phyloP scores from a whole-genome alignment of 2,888 invertebrate species.

The Carcina quercana region DNA sequence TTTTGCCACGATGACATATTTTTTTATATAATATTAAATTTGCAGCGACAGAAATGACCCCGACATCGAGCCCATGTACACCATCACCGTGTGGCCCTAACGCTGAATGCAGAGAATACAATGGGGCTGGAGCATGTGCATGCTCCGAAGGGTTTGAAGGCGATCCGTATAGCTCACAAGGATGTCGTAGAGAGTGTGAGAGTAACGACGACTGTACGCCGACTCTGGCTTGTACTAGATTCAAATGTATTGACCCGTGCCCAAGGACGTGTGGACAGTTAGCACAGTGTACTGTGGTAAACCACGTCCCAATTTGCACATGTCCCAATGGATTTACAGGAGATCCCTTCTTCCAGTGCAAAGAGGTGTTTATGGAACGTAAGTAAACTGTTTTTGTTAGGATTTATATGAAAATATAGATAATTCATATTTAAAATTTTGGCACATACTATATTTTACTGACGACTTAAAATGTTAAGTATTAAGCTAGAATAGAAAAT shows the following conservation, averaged over 20 bases:
- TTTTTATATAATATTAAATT: slow-evolving; percentile 18
- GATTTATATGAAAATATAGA: no score
- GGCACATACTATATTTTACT: no score
- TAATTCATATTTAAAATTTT: no score
- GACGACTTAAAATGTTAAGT: no score
- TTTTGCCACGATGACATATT: no score
- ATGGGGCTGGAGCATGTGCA: slow-evolving; percentile 89
- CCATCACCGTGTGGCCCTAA: slow-evolving; percentile 91
- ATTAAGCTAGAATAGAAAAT: no score
- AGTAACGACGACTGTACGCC: slow-evolving; percentile 83
- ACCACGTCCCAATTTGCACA: slow-evolving; percentile 85
- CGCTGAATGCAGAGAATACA: slow-evolving; percentile 87
- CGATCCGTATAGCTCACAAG: slow-evolving; percentile 84
- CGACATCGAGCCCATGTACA: slow-evolving; percentile 82
- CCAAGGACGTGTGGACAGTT: slow-evolving; percentile 87
- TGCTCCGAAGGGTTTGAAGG: slow-evolving; percentile 87
- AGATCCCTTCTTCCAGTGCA: slow-evolving; percentile 87
- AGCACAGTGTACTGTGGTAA: slow-evolving; percentile 85
- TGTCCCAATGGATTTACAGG: slow-evolving; percentile 85
- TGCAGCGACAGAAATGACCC: slow-evolving; percentile 76
- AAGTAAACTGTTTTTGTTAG: no score
- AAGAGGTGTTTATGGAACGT: slow-evolving; percentile 65
- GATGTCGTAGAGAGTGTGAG: slow-evolving; percentile 86
- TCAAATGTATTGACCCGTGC: slow-evolving; percentile 90
- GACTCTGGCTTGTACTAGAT: slow-evolving; percentile 83